Conservation (phyloP, 2,888 invertebrate species). For the Pristionchus mayeri region DNA sequence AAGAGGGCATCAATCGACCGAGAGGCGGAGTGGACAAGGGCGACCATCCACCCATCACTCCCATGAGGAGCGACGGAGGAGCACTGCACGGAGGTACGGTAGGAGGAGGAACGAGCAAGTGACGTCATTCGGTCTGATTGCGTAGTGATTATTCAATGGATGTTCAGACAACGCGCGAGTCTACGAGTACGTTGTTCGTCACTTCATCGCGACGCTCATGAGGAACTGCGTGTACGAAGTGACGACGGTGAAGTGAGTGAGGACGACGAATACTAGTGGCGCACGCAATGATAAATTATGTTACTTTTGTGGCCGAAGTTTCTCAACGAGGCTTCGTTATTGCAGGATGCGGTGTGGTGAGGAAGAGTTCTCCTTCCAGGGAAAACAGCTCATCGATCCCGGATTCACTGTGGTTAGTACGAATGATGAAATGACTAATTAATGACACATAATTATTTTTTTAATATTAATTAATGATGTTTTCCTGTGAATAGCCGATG, state of each 20-base stretch:
- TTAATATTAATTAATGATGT: too few relatives aligned
- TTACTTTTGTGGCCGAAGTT: background rate
- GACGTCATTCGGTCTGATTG: background rate
- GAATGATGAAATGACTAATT: background rate
- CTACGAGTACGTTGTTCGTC: slow-evolving; percentile 95
- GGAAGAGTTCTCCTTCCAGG: slow-evolving; percentile 89
- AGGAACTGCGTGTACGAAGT: slow-evolving; percentile 69
- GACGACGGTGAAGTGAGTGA: slow-evolving; percentile 66
- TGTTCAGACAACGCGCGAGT: slow-evolving; percentile 87
- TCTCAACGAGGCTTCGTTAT: background rate
- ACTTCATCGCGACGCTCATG: slow-evolving; percentile 90
- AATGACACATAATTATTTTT: background rate
- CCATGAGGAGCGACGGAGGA: slow-evolving; percentile 85
- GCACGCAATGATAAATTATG: background rate
- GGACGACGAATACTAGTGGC: slow-evolving; percentile 4
- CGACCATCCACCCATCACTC: slow-evolving; percentile 99
- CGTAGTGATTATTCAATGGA: background rate
- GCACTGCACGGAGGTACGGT: slow-evolving; percentile 80
- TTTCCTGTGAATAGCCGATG: too few relatives aligned
- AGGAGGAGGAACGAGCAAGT: too few relatives aligned
- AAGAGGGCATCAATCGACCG: slow-evolving; percentile 85
- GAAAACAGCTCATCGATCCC: slow-evolving; percentile 90
- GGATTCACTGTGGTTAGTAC: slow-evolving; percentile 87
- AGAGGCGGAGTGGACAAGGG: slow-evolving; percentile 92
- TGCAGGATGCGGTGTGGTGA: slow-evolving; percentile 81